Percentiles rank a stretch among this genome's conserved stretches.
These are phyloP conservation scores for Takifugu ocellatus DNA, from an alignment of 2,797 vertebrate genomes.

Conservation along the genomic window DNA sequence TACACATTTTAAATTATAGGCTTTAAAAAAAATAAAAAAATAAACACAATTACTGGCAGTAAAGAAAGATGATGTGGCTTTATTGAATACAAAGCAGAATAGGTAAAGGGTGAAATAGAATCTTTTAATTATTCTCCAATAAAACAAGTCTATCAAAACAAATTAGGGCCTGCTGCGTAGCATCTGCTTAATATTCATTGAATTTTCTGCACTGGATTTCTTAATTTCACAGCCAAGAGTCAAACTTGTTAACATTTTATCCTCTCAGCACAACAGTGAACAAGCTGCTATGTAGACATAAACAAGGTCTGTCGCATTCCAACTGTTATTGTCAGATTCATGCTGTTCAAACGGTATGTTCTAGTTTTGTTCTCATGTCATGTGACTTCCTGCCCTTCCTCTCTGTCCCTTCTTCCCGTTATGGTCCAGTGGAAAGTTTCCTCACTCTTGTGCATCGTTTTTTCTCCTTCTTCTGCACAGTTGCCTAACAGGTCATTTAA, in stretches of 20 bases:
- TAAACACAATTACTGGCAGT: too few relatives aligned
- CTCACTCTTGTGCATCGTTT: conserved; percentile 38
- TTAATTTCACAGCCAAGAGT: conserved; percentile 57
- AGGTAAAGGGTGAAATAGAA: conserved; percentile 34
- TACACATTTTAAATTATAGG: too few relatives aligned
- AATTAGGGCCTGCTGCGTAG: conserved; percentile 39
- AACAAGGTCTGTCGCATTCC: conserved; percentile 44
- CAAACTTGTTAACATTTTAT: conserved; percentile 60
- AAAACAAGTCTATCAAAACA: conserved; percentile 43
- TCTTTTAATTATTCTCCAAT: conserved; percentile 33
- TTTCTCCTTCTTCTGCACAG: conserved; percentile 41
- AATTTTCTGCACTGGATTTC: conserved; percentile 50
- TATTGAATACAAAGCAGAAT: conserved; percentile 19
- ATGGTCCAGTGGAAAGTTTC: conserved; percentile 51
- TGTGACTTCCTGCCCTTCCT: conserved; percentile 39
- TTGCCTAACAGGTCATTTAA: conserved; percentile 67
- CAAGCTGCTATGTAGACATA: conserved; percentile 49
- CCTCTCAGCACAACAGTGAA: conserved; percentile 31
- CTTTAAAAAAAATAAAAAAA: too few relatives aligned
- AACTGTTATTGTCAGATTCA: conserved; percentile 28
- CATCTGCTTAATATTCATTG: conserved; percentile 54
- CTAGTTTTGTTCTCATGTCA: conserved; percentile 7
- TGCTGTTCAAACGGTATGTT: conserved; percentile 1
- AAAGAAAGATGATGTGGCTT: conserved; percentile 10
- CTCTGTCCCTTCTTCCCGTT: conserved; percentile 23